Evolutionary conservation across 2,113 vertebrate genomes (phyloP), one percentile per base, ranked within the genome.

Genomic region (Scalopus aquaticus): DNA sequence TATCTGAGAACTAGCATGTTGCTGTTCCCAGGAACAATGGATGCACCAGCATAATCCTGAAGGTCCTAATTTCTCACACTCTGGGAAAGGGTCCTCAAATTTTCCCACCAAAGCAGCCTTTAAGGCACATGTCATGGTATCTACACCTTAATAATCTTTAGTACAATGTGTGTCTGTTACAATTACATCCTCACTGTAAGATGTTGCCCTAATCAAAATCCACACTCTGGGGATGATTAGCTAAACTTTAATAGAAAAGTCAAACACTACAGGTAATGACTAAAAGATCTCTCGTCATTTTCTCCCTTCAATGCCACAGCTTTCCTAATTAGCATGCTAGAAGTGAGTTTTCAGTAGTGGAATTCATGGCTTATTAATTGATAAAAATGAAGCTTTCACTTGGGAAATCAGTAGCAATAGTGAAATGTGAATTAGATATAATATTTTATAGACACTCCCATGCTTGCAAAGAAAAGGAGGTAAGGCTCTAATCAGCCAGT

Each of bases 211-310:
- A 51, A 56, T 93, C 81, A 83, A 67, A 74, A 87, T 70, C 54
- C 30, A 82, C 77, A 65, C 20, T 77, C 35, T 72, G 42, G 13
- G 1, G 49, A 88, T 44, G 19, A 91, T 84, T 78, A 83, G 72
- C 49, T 96, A 64, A 76, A 82, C 37, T 4, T 90, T 88, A 93
- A 46, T 65, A 86, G 74, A 94, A 49, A 94, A 49, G 11, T 74
- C 77, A 54, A 54, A 67, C 16, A 46, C 64, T 79, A 87, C 35
- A 88, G 12, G 28, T 70, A 46, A 79, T 82, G 42, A 83, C 37
- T 79, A 49, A 74, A 82, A 72, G 39, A 11, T 51, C 64, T 77
- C 70, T 32, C 35, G 15, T 65, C 62, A 87, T 49, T 46, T 78
- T 77, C 76, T 86, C 44, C 81, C 51, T 87, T 93, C 56, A 46